Evolutionary conservation across 1,140 invertebrate species (phyloP).

Genomic region (Archivesica marissinica): DNA sequence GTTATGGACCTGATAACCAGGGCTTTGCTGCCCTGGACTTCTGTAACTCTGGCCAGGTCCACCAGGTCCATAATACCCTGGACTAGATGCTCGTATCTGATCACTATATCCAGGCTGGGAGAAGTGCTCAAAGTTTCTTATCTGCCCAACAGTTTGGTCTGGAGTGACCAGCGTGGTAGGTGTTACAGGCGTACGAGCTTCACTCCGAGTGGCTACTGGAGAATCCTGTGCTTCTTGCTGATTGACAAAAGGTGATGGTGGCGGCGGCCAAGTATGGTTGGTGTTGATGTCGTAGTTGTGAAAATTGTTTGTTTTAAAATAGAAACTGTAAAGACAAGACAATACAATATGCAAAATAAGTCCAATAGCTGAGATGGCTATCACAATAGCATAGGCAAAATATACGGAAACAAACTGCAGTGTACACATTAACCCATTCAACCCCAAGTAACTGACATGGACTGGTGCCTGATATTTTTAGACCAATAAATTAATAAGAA

Average conservation of each 20-base stretch:
- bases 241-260: constrained; percentile 34
- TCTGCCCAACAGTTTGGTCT: background rate
- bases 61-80: background rate
- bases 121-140: background rate
- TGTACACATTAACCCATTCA: too few species aligned
- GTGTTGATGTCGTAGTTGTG: constrained; percentile 15
- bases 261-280: constrained; percentile 43
- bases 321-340: constrained; percentile 57
- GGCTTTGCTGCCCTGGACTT: constrained; percentile 15
- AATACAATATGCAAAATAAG: constrained; percentile 46
- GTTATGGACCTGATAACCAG: background rate
- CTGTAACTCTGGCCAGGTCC: constrained; percentile 10
- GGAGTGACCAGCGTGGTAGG: too few species aligned
- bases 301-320: constrained; percentile 37
- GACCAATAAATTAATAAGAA: too few species aligned
- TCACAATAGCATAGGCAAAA: too few species aligned
- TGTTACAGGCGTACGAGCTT: background rate
- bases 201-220: constrained; percentile 8
- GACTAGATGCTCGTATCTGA: background rate
- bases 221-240: constrained; percentile 22
- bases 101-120: background rate
- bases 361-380: too few species aligned
- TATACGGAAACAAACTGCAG: too few species aligned
- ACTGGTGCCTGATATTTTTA: too few species aligned
- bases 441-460: too few species aligned